A percentile compares a stretch with the other conserved stretches of the same genome.
Conservation (phyloP, 2,888 invertebrate species). For the Cephus sareptanus region DNA sequence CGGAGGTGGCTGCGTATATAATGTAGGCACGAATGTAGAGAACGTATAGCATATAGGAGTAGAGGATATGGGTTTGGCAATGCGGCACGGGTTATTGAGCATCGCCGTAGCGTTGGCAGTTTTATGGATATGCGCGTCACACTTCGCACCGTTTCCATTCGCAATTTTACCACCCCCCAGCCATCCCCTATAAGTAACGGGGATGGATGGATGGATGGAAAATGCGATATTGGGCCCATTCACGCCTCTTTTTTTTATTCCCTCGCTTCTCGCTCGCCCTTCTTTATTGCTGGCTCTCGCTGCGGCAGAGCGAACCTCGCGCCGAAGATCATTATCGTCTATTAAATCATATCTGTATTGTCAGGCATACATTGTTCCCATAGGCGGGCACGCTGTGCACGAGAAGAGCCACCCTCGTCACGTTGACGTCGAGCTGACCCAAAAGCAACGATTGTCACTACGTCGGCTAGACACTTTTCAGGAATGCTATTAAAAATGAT, state of each 20-base stretch:
- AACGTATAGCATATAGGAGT: slow-evolving; percentile 39
- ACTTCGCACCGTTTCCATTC: slow-evolving; percentile 41
- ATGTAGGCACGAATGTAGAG: slow-evolving; percentile 18
- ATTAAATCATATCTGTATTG: slow-evolving; percentile 16
- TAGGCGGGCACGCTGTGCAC: background rate
- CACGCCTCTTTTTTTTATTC: slow-evolving; percentile 23
- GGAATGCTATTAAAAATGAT: too few relatives aligned
- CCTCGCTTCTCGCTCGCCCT: slow-evolving; percentile 32
- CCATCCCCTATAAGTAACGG: background rate
- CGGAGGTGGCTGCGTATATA: slow-evolving; percentile 7
- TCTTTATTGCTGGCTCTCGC: slow-evolving; percentile 30
- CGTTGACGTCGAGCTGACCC: too few relatives aligned
- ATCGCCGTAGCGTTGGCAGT: slow-evolving; percentile 42
- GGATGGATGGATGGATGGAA: slow-evolving; percentile 17
- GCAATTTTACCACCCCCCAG: slow-evolving; percentile 25
- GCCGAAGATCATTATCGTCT: slow-evolving; percentile 33
- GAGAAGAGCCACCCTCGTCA: too few relatives aligned
- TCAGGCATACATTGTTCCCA: slow-evolving; percentile 5
- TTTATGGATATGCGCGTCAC: slow-evolving; percentile 48
- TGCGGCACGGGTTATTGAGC: slow-evolving; percentile 48
- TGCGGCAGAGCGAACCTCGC: slow-evolving; percentile 20
- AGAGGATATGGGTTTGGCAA: slow-evolving; percentile 22
- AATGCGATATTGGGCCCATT: slow-evolving; percentile 38
- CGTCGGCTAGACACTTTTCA: too few relatives aligned
- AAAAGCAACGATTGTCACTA: too few relatives aligned